Percentiles rank a stretch among this genome's conserved stretches.
phyloP scores from a whole-genome alignment of 53 echinoderm and acorn worm species.

The Temnopleurus reevesii region DNA sequence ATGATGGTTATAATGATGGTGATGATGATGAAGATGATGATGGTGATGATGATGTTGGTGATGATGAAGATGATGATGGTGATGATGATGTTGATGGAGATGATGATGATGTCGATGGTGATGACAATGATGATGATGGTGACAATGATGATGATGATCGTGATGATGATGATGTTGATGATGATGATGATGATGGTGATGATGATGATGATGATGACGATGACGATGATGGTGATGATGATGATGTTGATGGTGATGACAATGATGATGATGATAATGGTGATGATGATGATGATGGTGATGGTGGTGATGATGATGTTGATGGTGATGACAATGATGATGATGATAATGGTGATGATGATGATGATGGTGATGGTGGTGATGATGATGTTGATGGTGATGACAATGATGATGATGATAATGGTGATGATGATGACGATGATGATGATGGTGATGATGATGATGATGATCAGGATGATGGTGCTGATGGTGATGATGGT shows the following conservation, averaged over 20 bases:
- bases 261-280: not conserved
- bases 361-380: not conserved
- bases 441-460: conserved; percentile 9
- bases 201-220: not conserved
- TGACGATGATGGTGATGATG: not conserved
- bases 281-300: not conserved
- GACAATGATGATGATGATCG: not conserved
- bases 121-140: not conserved
- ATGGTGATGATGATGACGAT: not conserved
- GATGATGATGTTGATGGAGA: too few relatives aligned
- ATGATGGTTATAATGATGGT: too few relatives aligned
- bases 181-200: not conserved
- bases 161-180: not conserved
- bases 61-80: too few relatives aligned
- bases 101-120: not conserved
- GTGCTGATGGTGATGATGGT: too few relatives aligned
- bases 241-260: not conserved
- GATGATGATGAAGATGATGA: too few relatives aligned
- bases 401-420: not conserved
- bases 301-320: not conserved
- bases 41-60: too few relatives aligned
- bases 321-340: not conserved
- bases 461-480: not conserved
- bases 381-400: not conserved
- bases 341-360: not conserved